Evolutionary conservation across 2,888 invertebrate species (phyloP), one percentile per base, ranked within the genome.

Genomic region (Brachypalpus laphriformis): DNA sequence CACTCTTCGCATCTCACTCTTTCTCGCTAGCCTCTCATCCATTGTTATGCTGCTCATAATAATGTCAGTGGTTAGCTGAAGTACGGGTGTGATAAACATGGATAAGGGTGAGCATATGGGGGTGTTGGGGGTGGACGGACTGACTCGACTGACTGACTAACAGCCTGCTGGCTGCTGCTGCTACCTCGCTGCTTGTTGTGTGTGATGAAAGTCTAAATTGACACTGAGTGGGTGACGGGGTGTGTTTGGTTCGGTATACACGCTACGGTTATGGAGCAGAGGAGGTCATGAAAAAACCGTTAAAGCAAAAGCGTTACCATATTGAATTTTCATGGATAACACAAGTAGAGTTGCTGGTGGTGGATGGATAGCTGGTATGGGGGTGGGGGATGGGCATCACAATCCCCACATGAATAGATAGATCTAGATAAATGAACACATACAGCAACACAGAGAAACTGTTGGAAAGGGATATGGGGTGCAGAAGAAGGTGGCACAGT

Each of bases 31-130:
- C 49, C 61, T 63, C 78, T 76, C 59, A 71, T 66, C 81, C 71
- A 85, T 81, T 81, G 85, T 85, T 85, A 81, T 81, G 85, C 75
- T 85, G 81, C 65, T 85, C 85, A 85, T 85, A 85, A 85, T 85
- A 85, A 85, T 85, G 85, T 85, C 85, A 81, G 85, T 81, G 85
- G 85, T 85, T 85, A 81, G 85, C 76, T 85, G 85, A 85, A 85
- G 85, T 81, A 81, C 66, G 85, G 85, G 85, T 85, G 81, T 76
- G 81, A 85, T 81, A 85, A 85, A 66, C 81, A 66, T 7, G 31
- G 72, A 71, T 82, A 75, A 70, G 57, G 54, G 63, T 63, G 57
- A 34, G 80, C 34, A 42, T 16, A 54, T n/a, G 56, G 82, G 65
- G 63, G 42, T 25, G 1, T 9, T 34, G 25, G 9, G 25, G 57